Evolutionary conservation across 2,888 invertebrate genomes (phyloP), one percentile per base, ranked within the genome.

Genomic region (Prostheceraeus crozeri): DNA sequence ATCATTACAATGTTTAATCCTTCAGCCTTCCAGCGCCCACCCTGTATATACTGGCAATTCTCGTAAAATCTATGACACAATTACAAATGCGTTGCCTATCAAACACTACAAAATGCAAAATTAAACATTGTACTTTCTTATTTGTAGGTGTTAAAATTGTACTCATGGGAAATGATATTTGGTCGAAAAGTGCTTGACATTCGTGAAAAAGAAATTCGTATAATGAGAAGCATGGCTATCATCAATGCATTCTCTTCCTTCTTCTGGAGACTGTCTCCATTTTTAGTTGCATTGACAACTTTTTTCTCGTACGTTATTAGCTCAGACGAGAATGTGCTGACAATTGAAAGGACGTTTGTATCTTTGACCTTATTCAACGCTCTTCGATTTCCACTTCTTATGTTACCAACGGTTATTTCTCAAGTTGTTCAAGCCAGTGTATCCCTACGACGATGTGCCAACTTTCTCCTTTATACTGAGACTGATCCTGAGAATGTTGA

Each of bases 401-500:
- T 87, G 75, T 81, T 89, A 59, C 77, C 79, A 0, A 61, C 25
- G 48, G 59, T 61, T 10, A 62, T 61, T 14, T 51, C 46, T 2
- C 71, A 71, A 68, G 68, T 78, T 51, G 81, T 85, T 64, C 85
- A 87, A 62, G 69, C n/a, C n/a, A n/a, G 83, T 70, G 93, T 94
- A 48, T 93, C 93, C 64, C 83, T 93, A 63, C 84, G 85, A 71
- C 83, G 94, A 75, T 84, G 94, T 68, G 88, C 89, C 75, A 85
- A 85, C 72, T 94, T 89, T 77, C 83, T 94, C 83, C 89, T 87
- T 73, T 82, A 84, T 65, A 89, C 89, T 71, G 93, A 94, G 78
- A 78, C 93, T 65, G 85, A 90, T 75, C 83, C 84, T n/a, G n/a
- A n/a, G n/a, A n/a, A n/a, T n/a, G n/a, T n/a, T n/a, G n/a, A n/a